Evolutionary conservation across 2,888 invertebrate species (phyloP), one percentile per base, ranked within the genome.

Genomic region (Clusia tigrina): DNA sequence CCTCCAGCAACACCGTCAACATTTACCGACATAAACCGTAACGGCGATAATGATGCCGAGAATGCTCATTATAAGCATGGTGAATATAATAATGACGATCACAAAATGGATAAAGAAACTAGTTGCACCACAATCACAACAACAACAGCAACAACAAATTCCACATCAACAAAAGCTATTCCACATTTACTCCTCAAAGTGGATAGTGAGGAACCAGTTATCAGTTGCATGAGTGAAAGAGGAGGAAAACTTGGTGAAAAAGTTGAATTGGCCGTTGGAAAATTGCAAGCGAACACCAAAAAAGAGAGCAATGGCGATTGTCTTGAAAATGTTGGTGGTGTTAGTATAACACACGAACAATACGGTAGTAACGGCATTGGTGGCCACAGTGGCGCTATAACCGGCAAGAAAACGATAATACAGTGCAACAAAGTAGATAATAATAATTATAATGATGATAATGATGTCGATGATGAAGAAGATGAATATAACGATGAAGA

Each of bases 101-200:
- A 58, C 54, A 60, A 68, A 73, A 68, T 71, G 63, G 66, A 69
- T 71, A 71, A 71, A 64, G 70, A 74, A 76, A 74, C 77, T 55
- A 67, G 74, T 74, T 74, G 61, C 74, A 65, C 60, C 64, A 65
- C 65, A 22, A 54, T 55, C 54, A 56, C 54, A 62, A n/a, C 63
- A 60, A 20, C 58, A 57, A 10, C 62, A 24, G 17, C 17, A 32
- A 26, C 20, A 15, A 2, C 59, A 32, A 6, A 6, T 2, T 24
- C 53, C 20, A n/a, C 23, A 57, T 26, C 62, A 58, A 23, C 52
- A 55, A 25, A 42, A 17, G 42, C 54, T 26, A 56, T 64, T 64
- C 59, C 67, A 63, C 67, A 65, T 22, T 56, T 65, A 48, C 46
- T 63, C 22, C 54, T 64, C 32, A 65, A 54, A 65, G 48, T 48